Conservation (phyloP, 1,140 invertebrate genomes). For the Teleogryllus occipitalis region DNA sequence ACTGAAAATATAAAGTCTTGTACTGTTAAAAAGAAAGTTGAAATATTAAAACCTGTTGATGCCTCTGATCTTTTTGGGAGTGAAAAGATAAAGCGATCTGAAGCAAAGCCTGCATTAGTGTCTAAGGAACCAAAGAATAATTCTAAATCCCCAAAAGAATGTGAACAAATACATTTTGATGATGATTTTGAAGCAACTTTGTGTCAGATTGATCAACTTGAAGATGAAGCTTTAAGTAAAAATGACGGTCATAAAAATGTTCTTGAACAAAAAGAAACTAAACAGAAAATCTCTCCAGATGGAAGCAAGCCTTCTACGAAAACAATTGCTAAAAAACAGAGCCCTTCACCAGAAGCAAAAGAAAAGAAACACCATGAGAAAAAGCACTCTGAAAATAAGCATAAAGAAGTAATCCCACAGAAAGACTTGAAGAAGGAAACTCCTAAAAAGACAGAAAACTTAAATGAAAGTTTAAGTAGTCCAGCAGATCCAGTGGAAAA, state of each 20-base stretch:
- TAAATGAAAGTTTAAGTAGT: not conserved
- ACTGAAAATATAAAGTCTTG: not conserved
- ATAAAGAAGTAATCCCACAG: slow-evolving; percentile 18
- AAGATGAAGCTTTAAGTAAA: slow-evolving; percentile 7
- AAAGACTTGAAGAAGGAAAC: slow-evolving; percentile 17
- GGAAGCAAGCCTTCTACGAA: not conserved
- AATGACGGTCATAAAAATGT: slow-evolving; percentile 11
- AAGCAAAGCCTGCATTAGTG: not conserved
- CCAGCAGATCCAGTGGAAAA: slow-evolving; percentile 41
- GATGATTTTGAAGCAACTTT: slow-evolving; percentile 58
- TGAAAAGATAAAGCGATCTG: slow-evolving; percentile 31
- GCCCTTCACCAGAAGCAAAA: slow-evolving; percentile 7
- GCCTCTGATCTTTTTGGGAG: slow-evolving; percentile 37
- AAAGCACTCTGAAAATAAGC: slow-evolving; percentile 19
- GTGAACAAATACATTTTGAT: slow-evolving; percentile 36
- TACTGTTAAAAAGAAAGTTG: not conserved
- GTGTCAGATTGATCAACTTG: slow-evolving; percentile 45
- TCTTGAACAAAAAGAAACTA: slow-evolving; percentile 11
- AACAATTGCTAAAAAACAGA: not conserved
- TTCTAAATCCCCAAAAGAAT: not conserved
- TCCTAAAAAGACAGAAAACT: not conserved
- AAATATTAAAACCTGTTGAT: slow-evolving; percentile 25
- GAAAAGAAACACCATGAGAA: slow-evolving; percentile 28
- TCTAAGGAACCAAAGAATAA: not conserved
- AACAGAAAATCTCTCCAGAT: slow-evolving; percentile 12